phyloP scores from a whole-genome alignment of 2,113 vertebrate genomes.

The Plecotus auritus region DNA sequence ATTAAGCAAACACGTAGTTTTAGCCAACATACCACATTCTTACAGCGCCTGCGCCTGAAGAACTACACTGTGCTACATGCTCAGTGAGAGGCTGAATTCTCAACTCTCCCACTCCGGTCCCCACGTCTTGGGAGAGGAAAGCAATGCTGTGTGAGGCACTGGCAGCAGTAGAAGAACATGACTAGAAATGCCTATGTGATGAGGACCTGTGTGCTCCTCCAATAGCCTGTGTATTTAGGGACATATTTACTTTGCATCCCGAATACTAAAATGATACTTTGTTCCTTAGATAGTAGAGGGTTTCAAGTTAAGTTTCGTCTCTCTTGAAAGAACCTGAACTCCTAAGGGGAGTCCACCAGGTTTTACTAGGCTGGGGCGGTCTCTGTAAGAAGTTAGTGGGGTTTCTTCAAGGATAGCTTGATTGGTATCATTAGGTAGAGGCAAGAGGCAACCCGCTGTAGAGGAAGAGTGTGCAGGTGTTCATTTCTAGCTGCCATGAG shows the following conservation, averaged over 20 bases:
- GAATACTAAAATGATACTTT: conserved; percentile 62
- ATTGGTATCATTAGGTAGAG: neutral
- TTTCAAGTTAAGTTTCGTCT: conserved; percentile 50
- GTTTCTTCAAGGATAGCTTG: neutral
- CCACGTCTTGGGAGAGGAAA: neutral
- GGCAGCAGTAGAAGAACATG: fast-evolving
- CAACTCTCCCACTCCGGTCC: neutral
- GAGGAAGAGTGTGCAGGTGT: neutral
- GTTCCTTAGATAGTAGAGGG: conserved; percentile 52
- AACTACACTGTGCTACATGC: conserved; percentile 21
- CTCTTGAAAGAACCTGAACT: conserved; percentile 55
- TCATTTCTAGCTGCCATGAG: neutral
- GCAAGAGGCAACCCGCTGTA: neutral
- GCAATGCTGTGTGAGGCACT: neutral
- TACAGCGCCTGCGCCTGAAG: conserved; percentile 39
- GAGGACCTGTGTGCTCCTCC: neutral
- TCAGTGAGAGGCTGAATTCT: neutral
- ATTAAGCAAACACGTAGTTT: conserved; percentile 77
- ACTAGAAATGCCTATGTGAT: neutral
- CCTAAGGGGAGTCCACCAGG: conserved; percentile 35
- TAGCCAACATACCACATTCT: conserved; percentile 64
- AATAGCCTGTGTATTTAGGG: neutral
- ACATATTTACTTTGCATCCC: conserved; percentile 19
- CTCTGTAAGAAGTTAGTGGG: conserved; percentile 27
- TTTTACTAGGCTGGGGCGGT: conserved; percentile 35